phyloP scores from a whole-genome alignment of 2,113 vertebrate species.

The Bucco capensis region DNA sequence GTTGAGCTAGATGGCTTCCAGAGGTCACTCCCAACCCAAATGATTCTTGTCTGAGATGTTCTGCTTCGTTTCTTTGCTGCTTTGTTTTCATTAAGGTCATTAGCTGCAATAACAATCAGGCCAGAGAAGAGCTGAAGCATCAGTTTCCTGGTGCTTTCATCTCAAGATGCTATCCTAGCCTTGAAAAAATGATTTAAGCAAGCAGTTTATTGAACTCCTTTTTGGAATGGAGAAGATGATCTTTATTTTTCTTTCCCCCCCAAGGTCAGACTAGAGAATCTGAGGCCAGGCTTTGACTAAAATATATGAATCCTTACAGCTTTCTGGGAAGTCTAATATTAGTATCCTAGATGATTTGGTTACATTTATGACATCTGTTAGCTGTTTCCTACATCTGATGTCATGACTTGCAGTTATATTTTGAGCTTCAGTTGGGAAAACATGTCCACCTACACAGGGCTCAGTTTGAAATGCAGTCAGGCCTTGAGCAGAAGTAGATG shows the following conservation, averaged over 20 bases:
- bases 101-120: neutral
- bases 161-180: neutral
- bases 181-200: neutral
- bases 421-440: neutral
- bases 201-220: neutral
- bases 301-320: neutral
- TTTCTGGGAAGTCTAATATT: slow-evolving; percentile 23
- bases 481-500: neutral
- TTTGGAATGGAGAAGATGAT: neutral
- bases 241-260: neutral
- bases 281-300: neutral
- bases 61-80: neutral
- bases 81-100: neutral
- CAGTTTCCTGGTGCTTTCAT: neutral
- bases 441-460: slow-evolving; percentile 4
- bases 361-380: slow-evolving; percentile 8
- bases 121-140: neutral
- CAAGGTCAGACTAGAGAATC: neutral
- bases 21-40: neutral
- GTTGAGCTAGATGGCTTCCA: neutral
- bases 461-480: neutral
- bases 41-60: neutral
- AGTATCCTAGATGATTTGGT: neutral
- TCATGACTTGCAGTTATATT: neutral
- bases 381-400: slow-evolving; percentile 11